Evolutionary conservation across 2,113 vertebrate species (phyloP), one percentile per base, ranked within the genome.

Genomic region (Tenrec ecaudatus): DNA sequence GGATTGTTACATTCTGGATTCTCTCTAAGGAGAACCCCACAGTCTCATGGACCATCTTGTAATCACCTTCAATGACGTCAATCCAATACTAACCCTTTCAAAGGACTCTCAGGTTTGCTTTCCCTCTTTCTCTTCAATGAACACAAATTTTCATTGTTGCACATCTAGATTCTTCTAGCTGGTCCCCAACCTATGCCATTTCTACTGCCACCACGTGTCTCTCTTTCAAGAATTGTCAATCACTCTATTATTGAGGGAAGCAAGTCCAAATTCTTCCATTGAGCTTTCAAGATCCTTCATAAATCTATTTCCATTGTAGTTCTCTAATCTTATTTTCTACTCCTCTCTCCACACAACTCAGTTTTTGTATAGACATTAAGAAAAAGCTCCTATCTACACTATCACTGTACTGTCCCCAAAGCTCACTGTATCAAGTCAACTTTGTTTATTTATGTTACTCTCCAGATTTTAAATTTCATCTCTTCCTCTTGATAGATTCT

Each of bases 401-500:
- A 38, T 29, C 23, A 64, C 4, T 38, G 92, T 91, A 36, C 11
- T 87, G 47, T 31, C 23, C 31, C 47, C 8, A 27, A 6, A 57
- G n/a, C 25, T 8, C 10, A 33, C 40, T 81, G 2, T 25, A 2
- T 79, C 73, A 31, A 36, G 40, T 2, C 68, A 64, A 75, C n/a
- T 10, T 91, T 33, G 58, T 87, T 23, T 82, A 33, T 58, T 64
- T 53, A 31, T 43, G 40, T 40, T 77, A 22, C 5, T 68, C 8
- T 76, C 33, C 12, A 3, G 12, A 87, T 84, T 62, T 85, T 75
- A 88, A 84, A 79, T 93, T 69, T 17, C 58, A 12, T 58, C 43
- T 82, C 40, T 9, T 82, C 91, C 57, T 57, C 62, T 71, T 85
- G 17, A 43, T 90, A 36, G 66, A 82, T 31, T 85, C 71, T 86